Conservation (phyloP, 2,113 vertebrate genomes). For the Tylochromis polylepis region DNA sequence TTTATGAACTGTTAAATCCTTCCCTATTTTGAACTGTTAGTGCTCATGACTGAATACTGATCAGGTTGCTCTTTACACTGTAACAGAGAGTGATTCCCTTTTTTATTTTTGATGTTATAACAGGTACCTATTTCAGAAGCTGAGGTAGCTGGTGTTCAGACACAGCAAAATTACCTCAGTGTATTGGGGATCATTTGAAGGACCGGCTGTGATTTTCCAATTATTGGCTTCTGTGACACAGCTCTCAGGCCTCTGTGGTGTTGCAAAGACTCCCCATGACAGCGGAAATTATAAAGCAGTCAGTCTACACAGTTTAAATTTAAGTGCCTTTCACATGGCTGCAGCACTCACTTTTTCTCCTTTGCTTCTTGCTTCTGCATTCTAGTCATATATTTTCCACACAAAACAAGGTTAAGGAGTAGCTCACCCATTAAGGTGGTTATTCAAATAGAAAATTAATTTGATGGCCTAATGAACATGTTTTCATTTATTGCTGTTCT, state of each 20-base stretch:
- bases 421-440: constrained; percentile 27
- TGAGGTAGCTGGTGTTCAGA: constrained; percentile 38
- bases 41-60: neutral
- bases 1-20: neutral
- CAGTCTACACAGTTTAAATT: neutral
- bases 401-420: constrained; percentile 23
- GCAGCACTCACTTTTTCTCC: neutral
- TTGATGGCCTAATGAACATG: constrained; percentile 35
- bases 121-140: constrained; percentile 23
- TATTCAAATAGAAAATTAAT: constrained; percentile 46
- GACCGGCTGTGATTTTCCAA: constrained; percentile 61
- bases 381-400: neutral
- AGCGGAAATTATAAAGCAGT: constrained; percentile 33
- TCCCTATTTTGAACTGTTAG: neutral
- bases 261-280: constrained; percentile 39
- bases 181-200: constrained; percentile 59
- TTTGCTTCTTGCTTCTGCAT: neutral
- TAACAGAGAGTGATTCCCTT: neutral
- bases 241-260: constrained; percentile 9
- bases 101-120: constrained; percentile 11
- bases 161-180: constrained; percentile 47
- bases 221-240: constrained; percentile 53
- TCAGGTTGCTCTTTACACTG: neutral
- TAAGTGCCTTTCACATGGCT: neutral
- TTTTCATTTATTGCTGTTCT: constrained; percentile 8